These are phyloP conservation scores for Barbus barbus DNA, from an alignment of 2,113 vertebrate genomes.

Conservation along the genomic window DNA sequence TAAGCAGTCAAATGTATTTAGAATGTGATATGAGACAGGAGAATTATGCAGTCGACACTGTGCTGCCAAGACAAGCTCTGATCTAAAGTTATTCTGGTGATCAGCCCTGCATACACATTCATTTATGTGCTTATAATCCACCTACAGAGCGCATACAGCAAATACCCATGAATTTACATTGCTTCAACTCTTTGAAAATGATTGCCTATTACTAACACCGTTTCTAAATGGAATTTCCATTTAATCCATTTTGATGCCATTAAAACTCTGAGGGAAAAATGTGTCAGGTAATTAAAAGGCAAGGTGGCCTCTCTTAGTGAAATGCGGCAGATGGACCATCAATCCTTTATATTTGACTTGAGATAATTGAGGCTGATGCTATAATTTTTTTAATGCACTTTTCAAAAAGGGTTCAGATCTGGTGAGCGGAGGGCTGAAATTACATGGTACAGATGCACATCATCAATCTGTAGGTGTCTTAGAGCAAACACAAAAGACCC, in stretches of 20 bases:
- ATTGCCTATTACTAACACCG: not conserved
- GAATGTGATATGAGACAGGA: conserved; percentile 20
- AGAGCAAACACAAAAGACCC: not conserved
- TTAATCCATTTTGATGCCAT: conserved; percentile 20
- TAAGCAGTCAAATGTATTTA: conserved; percentile 37
- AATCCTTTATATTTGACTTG: conserved; percentile 33
- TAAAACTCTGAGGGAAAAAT: conserved; percentile 6
- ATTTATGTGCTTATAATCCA: not conserved
- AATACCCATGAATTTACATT: not conserved
- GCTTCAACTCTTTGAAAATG: not conserved
- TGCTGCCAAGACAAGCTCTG: not conserved
- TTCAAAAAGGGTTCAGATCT: not conserved
- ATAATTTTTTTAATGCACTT: conserved; percentile 31
- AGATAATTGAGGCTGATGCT: conserved; percentile 37
- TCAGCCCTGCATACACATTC: not conserved
- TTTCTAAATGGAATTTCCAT: conserved; percentile 19
- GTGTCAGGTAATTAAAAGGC: conserved; percentile 18
- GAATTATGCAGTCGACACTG: not conserved
- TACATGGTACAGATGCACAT: not conserved
- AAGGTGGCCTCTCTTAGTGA: conserved; percentile 3
- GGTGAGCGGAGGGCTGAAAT: conserved; percentile 12
- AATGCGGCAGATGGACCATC: conserved; percentile 21
- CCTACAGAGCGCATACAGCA: not conserved
- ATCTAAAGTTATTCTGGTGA: conserved; percentile 14
- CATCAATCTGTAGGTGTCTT: not conserved